A percentile compares a stretch with the other conserved stretches of the same genome.
Evolutionary conservation across 1,140 invertebrate species (phyloP).

Genomic region (Eurosta solidaginis): DNA sequence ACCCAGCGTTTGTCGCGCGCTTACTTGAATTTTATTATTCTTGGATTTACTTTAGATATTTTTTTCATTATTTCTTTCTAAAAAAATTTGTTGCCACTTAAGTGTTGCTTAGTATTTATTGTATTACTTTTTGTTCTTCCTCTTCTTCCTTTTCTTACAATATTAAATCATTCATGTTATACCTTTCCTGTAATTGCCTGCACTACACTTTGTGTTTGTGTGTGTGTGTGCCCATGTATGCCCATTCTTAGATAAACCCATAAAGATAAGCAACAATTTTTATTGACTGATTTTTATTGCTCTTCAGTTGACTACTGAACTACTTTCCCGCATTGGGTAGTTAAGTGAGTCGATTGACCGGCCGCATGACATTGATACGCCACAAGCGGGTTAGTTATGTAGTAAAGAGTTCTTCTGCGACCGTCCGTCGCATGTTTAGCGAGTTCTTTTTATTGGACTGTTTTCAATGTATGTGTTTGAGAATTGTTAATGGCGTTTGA

Average conservation of each 20-base stretch:
- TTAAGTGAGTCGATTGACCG: neutral
- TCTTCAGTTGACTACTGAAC: slow-evolving; percentile 16
- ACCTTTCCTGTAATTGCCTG: neutral
- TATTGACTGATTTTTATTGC: slow-evolving; percentile 24
- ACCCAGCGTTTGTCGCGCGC: neutral
- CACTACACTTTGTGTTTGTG: neutral
- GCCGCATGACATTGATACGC: slow-evolving; percentile 2
- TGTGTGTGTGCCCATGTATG: neutral
- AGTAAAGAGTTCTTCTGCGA: too few species aligned
- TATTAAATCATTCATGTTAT: neutral
- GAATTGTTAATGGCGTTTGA: neutral
- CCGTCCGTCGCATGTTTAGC: too few species aligned
- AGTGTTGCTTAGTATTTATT: neutral
- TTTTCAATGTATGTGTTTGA: too few species aligned
- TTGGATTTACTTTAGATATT: too few species aligned
- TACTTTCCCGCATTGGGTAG: neutral
- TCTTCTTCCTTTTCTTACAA: neutral
- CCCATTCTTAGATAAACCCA: slow-evolving; percentile 8
- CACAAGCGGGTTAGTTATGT: neutral
- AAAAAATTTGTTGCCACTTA: neutral
- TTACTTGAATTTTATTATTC: neutral
- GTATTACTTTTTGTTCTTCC: neutral
- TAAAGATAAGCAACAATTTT: slow-evolving; percentile 24
- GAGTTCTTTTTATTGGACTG: too few species aligned
- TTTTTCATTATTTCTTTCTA: neutral